These are phyloP conservation scores for Hylyphantes graminicola DNA, from an alignment of 1,140 invertebrate species.

Conservation along the genomic window DNA sequence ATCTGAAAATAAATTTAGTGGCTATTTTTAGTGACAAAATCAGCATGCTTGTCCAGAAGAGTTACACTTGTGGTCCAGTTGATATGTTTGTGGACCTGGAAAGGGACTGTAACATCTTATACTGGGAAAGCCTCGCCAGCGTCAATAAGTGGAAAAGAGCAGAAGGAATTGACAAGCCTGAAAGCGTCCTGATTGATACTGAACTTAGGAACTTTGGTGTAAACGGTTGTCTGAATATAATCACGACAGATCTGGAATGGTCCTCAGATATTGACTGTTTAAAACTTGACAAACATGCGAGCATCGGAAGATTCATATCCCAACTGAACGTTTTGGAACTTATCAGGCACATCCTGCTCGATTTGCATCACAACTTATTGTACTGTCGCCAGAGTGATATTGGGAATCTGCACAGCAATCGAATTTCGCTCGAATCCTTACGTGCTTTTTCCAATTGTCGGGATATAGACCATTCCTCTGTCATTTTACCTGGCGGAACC, in stretches of 20 bases:
- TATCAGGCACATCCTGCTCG: conserved; percentile 3
- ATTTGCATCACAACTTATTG: conserved; percentile 7
- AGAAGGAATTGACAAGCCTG: neutral
- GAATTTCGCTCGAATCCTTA: neutral
- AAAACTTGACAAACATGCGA: neutral
- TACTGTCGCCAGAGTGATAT: conserved; percentile 11
- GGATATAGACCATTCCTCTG: neutral
- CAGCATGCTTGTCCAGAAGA: neutral
- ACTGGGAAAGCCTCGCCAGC: neutral
- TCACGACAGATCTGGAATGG: conserved; percentile 20
- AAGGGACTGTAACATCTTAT: conserved; percentile 22
- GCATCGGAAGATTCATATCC: neutral
- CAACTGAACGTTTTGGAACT: conserved; percentile 1
- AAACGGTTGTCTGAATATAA: conserved; percentile 12
- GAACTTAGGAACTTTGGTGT: conserved; percentile 28
- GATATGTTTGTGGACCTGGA: conserved; percentile 22
- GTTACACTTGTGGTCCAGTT: neutral
- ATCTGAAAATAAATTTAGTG: conserved; percentile 4
- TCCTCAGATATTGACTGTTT: neutral
- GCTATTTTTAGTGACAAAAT: conserved; percentile 10
- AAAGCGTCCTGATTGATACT: conserved; percentile 16
- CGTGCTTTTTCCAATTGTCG: neutral
- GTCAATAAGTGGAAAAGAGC: conserved; percentile 19
- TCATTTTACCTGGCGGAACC: conserved; percentile 1
- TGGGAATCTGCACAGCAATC: neutral